A percentile compares a stretch with the other conserved stretches of the same genome.
phyloP scores from a whole-genome alignment of 1,140 invertebrate species.

The Papilio xuthus region DNA sequence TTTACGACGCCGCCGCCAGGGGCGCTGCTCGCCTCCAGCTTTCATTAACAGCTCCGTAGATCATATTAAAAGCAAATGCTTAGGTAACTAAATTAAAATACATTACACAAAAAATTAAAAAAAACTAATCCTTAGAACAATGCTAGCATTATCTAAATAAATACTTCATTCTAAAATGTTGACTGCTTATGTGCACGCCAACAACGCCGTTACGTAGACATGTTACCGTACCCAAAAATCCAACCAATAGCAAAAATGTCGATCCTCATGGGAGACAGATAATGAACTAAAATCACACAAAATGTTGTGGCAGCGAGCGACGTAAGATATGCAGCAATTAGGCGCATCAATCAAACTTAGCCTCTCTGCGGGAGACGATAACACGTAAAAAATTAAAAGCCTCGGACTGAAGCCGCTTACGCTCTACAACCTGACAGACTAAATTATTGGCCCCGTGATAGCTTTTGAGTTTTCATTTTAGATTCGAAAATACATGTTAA shows the following conservation, averaged over 20 bases:
- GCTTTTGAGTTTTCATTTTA: background rate
- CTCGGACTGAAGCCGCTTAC: background rate
- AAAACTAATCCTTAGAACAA: background rate
- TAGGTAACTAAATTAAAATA: background rate
- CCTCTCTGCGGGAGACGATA: slow-evolving; percentile 11
- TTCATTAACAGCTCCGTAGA: background rate
- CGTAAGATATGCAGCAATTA: background rate
- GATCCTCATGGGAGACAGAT: background rate
- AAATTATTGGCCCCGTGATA: background rate
- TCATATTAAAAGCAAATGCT: background rate
- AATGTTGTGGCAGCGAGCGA: background rate
- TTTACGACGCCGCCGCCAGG: background rate
- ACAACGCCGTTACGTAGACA: too few relatives aligned
- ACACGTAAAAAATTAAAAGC: background rate
- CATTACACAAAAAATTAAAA: background rate
- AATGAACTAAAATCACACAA: background rate
- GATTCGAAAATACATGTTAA: background rate
- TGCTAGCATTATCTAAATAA: background rate
- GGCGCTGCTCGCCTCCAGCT: background rate
- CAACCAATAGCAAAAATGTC: background rate
- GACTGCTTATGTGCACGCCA: too few relatives aligned
- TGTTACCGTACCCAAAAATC: too few relatives aligned
- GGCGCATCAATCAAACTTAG: slow-evolving; percentile 51
- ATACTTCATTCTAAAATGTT: too few relatives aligned
- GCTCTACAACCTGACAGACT: background rate